phyloP scores from a whole-genome alignment of 2,797 vertebrate species.

The Lophotriccus pileatus region DNA sequence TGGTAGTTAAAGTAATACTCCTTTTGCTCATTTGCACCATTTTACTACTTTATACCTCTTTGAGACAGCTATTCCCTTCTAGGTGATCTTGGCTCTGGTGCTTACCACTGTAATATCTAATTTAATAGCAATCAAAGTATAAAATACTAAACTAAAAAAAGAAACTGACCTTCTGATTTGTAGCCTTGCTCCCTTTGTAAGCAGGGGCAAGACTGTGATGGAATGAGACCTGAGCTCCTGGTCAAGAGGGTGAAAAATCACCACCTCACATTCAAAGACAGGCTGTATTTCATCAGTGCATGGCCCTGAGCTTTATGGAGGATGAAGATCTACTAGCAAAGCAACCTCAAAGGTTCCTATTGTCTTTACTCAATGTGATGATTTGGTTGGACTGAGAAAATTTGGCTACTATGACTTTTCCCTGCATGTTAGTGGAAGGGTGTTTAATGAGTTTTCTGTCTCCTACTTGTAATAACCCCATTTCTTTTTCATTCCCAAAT shows the following conservation, averaged over 20 bases:
- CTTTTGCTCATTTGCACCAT: background rate
- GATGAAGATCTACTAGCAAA: background rate
- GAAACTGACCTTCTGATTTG: background rate
- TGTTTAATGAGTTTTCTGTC: background rate
- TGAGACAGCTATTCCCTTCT: background rate
- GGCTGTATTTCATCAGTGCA: background rate
- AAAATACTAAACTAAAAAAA: background rate
- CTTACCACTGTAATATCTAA: background rate
- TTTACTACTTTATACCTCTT: background rate
- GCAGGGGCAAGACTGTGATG: background rate
- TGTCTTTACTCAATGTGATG: background rate
- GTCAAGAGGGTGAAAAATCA: background rate
- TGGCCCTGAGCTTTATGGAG: background rate
- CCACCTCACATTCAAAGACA: background rate
- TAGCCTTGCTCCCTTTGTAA: background rate
- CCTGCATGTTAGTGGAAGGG: background rate
- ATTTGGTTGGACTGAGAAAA: background rate
- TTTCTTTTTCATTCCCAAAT: background rate
- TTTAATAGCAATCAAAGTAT: background rate
- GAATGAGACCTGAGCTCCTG: background rate
- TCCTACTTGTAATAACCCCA: background rate
- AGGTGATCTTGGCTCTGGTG: background rate
- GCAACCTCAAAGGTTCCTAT: background rate
- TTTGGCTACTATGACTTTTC: background rate
- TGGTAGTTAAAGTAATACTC: background rate